Percentiles rank a stretch among this genome's conserved stretches.
Evolutionary conservation across 2,888 invertebrate species (phyloP).

Genomic region (Athetis lepigone): DNA sequence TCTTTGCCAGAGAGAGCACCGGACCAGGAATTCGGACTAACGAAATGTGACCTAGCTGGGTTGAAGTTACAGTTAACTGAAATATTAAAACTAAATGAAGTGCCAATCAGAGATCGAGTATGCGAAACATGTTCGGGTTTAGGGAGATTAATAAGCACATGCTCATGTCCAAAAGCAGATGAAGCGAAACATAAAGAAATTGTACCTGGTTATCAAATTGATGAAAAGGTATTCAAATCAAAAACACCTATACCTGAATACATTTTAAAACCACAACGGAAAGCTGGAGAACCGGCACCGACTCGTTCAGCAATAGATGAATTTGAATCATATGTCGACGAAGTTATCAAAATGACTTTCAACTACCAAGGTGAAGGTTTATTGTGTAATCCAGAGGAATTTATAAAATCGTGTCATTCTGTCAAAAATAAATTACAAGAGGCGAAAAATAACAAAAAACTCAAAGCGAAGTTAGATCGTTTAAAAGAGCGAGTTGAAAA

Average conservation of each 20-base stretch:
- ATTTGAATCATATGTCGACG: slow-evolving; percentile 64
- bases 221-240: too few species aligned
- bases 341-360: slow-evolving; percentile 63
- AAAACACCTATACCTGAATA: slow-evolving; percentile 6
- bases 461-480: slow-evolving; percentile 51
- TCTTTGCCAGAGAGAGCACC: slow-evolving; percentile 8
- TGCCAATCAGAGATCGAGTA: background rate
- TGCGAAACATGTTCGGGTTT: slow-evolving; percentile 7
- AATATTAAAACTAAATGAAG: slow-evolving; percentile 25
- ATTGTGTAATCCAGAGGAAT: slow-evolving; percentile 60
- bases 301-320: slow-evolving; percentile 35
- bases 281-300: background rate
- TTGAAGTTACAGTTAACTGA: slow-evolving; percentile 16
- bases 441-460: slow-evolving; percentile 27
- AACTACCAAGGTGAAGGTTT: slow-evolving; percentile 64
- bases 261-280: slow-evolving; percentile 19
- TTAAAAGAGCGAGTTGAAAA: slow-evolving; percentile 59
- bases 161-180: too few species aligned
- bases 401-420: slow-evolving; percentile 63
- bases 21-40: background rate
- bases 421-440: slow-evolving; percentile 66
- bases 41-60: background rate
- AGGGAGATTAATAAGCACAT: background rate
- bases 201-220: too few species aligned
- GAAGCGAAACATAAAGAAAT: too few species aligned